These are phyloP conservation scores for Loriculus beryllinus DNA, from an alignment of 2,797 vertebrate species.

Conservation along the genomic window DNA sequence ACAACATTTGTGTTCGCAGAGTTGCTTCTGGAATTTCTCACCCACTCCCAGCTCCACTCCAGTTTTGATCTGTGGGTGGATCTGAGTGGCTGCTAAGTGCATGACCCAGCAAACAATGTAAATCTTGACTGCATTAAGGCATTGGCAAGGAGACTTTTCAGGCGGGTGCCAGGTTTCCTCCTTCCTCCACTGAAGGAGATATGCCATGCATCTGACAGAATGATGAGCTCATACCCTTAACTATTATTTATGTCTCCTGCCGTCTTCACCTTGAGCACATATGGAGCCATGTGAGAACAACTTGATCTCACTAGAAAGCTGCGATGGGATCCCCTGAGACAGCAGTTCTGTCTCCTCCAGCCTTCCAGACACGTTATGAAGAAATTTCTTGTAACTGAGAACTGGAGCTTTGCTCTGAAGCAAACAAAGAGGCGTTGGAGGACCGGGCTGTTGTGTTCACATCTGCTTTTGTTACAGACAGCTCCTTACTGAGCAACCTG, in stretches of 20 bases:
- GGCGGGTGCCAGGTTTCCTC: background rate
- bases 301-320: background rate
- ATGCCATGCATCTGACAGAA: background rate
- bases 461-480: background rate
- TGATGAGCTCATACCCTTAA: background rate
- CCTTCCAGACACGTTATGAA: background rate
- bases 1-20: background rate
- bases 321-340: background rate
- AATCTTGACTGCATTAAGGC: constrained; percentile 40
- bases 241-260: background rate
- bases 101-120: constrained; percentile 15
- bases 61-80: background rate
- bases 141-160: background rate
- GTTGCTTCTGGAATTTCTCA: background rate
- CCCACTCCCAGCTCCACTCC: background rate
- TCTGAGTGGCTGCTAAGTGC: constrained; percentile 17
- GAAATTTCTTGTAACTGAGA: background rate
- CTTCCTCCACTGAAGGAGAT: background rate
- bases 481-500: background rate
- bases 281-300: background rate
- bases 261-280: constrained; percentile 3
- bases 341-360: background rate
- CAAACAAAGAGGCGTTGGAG: background rate
- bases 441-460: background rate
- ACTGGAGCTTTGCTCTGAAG: background rate